These are phyloP conservation scores for Dasypus novemcinctus DNA, from an alignment of 2,113 vertebrate genomes.

Conservation along the genomic window DNA sequence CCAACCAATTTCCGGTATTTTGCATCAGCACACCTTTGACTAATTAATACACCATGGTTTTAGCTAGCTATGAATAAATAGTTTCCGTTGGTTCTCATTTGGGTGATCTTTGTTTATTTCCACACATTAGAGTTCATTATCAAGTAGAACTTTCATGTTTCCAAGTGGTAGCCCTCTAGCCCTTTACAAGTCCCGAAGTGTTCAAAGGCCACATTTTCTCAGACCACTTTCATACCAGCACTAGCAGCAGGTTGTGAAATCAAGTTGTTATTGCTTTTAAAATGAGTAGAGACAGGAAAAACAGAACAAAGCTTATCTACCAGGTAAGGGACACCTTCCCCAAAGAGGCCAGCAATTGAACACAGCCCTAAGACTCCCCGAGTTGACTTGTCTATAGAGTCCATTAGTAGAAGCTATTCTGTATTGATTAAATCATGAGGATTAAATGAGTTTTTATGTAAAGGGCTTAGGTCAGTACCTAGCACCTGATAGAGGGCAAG, in stretches of 20 bases:
- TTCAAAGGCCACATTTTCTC: neutral
- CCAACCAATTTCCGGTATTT: too few species aligned
- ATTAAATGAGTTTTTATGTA: neutral
- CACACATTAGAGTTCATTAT: neutral
- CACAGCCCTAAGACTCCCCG: neutral
- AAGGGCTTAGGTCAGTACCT: too few species aligned
- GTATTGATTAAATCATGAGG: neutral
- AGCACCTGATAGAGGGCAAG: too few species aligned
- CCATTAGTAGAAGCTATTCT: neutral
- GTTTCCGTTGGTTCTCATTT: neutral
- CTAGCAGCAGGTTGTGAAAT: neutral
- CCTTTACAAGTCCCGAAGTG: neutral
- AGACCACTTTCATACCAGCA: neutral
- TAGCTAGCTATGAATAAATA: neutral
- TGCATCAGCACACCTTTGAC: too few species aligned
- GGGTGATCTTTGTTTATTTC: too few species aligned
- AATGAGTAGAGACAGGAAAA: neutral
- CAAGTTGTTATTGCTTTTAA: neutral
- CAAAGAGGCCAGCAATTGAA: neutral
- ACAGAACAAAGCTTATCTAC: neutral
- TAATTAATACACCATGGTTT: too few species aligned
- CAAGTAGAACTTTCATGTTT: neutral
- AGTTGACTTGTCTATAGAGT: neutral
- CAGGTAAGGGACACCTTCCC: neutral
- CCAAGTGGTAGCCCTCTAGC: neutral